Conservation (phyloP, 2,113 vertebrate genomes). For the Syrrhaptes paradoxus region DNA sequence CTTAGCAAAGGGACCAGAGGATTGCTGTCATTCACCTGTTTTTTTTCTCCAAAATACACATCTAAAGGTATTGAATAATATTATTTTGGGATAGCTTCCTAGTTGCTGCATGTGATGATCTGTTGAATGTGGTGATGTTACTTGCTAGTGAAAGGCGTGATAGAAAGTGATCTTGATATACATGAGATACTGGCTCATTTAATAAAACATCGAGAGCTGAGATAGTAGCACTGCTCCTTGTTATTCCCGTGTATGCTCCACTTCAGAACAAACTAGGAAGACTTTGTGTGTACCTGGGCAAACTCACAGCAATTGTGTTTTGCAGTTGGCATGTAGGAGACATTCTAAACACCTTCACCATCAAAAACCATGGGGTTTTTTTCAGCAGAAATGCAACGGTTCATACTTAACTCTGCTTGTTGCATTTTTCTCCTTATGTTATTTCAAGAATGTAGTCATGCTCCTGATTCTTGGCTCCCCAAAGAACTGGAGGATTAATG, state of each 20-base stretch:
- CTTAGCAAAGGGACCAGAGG: background rate
- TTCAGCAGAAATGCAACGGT: background rate
- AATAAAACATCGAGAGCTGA: background rate
- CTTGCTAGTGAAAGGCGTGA: background rate
- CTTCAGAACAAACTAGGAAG: background rate
- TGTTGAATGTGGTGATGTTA: background rate
- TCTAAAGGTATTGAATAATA: background rate
- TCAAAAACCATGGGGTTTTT: background rate
- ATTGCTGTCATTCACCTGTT: background rate
- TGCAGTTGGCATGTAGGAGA: background rate
- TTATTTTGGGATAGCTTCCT: background rate
- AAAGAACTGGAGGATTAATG: background rate
- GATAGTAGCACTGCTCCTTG: background rate
- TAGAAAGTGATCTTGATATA: background rate
- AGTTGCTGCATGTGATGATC: background rate
- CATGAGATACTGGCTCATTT: background rate
- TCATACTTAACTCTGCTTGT: background rate
- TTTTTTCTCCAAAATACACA: background rate
- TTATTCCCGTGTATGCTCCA: background rate
- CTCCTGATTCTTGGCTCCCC: background rate
- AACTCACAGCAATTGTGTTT: background rate
- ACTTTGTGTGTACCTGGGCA: background rate
- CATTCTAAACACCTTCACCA: background rate
- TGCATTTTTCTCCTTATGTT: background rate
- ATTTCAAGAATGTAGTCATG: slow-evolving; percentile 4